Conservation (phyloP, 2,797 vertebrate species). For the Schizopygopsis pylzovi region DNA sequence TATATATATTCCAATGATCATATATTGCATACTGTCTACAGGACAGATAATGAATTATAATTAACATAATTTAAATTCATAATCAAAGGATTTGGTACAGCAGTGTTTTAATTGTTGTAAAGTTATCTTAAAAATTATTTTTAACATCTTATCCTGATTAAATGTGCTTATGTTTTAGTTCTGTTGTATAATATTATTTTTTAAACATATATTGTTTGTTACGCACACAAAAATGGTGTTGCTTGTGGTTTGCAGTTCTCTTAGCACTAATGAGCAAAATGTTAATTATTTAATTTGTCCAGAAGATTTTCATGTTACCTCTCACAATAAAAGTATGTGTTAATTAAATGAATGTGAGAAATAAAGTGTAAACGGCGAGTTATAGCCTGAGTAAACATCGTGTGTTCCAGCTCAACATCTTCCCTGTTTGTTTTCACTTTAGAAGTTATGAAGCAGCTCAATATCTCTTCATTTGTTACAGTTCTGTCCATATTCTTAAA, state of each 20-base stretch:
- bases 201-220: not conserved
- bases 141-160: not conserved
- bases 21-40: constrained; percentile 17
- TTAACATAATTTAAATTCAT: not conserved
- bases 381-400: not conserved
- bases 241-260: constrained; percentile 6
- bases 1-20: not conserved
- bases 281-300: not conserved
- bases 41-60: not conserved
- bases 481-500: constrained; percentile 62
- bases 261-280: not conserved
- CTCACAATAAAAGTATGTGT: not conserved
- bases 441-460: constrained; percentile 44
- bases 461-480: constrained; percentile 22
- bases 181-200: not conserved
- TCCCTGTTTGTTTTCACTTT: constrained; percentile 33
- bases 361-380: not conserved
- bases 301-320: not conserved
- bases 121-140: constrained; percentile 15
- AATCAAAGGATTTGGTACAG: constrained; percentile 18
- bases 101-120: constrained; percentile 43
- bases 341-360: constrained; percentile 1
- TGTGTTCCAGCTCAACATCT: constrained; percentile 50
- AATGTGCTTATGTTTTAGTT: constrained; percentile 16
- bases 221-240: not conserved